Base-by-base conservation (phyloP, 2,113 vertebrate species). In the Calypte anna region DNA sequence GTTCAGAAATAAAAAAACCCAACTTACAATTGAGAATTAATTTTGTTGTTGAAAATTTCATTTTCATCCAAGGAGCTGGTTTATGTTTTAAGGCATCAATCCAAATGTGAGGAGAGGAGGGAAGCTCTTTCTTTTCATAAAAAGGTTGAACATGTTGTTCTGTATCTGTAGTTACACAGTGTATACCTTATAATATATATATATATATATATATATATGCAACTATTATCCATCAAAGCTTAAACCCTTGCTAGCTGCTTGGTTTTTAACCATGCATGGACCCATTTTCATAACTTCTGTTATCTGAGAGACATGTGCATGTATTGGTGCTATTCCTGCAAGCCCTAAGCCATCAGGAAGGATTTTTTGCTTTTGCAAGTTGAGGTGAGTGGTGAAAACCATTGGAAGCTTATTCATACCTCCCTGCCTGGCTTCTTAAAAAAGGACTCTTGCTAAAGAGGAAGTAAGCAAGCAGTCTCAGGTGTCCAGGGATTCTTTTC, bases 31-130 rank as follows among this genome's bases (percentile, higher is more conserved):
- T 50, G 46, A 93, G 88, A 93, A 78, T 70, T 73, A 82, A 78
- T 79, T 94, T 86, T 30, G 68, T 90, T 96, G 86, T 95, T 88
- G 78, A 88, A 92, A 88, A 90, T 72, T 46, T 40, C 11, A 33
- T 64, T 61, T 53, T 86, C 73, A 84, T 91, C 93, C 51, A 83
- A 70, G 54, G 69, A 81, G 57, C 51, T 84, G 79, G n/a, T 94
- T 95, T 88, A 75, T 5, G 21, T 73, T 93, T 80, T 75, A 68
- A 86, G 88, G 28, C 86, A 79, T 92, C 8, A 51, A 38, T 90
- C 80, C 87, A 72, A 77, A 44, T 30, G 61, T 36, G 68, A 90
- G 62, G 75, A 75, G 66, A 53, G 55, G 36, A 90, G 73, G 36
- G 82, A 75, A 20, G n/a, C 73, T 82, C 83, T 91, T 82, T 31